These are phyloP conservation scores for Pseudomugil tenellus DNA, from an alignment of 2,797 vertebrate species.

Conservation along the genomic window DNA sequence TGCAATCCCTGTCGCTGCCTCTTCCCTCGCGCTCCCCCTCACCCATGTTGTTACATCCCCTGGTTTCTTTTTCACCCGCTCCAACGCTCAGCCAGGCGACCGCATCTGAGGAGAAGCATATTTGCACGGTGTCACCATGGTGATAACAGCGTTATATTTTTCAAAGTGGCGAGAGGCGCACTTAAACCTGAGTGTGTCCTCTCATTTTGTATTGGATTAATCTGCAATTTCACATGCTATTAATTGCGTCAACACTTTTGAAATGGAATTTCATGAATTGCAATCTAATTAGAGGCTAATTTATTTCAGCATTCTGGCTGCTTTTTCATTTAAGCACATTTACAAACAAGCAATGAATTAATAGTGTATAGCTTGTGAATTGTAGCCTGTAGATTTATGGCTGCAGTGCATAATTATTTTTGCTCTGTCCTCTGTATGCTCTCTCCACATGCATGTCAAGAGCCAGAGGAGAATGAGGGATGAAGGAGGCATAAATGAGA, in stretches of 20 bases:
- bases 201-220: slow-evolving; percentile 72
- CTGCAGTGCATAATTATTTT: slow-evolving; percentile 74
- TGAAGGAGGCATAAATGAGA: slow-evolving; percentile 45
- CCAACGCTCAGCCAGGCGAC: slow-evolving; percentile 18
- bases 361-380: slow-evolving; percentile 72
- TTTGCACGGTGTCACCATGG: slow-evolving; percentile 66
- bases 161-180: slow-evolving; percentile 52
- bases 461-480: slow-evolving; percentile 43
- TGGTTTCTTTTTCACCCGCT: slow-evolving; percentile 20
- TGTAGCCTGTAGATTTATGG: slow-evolving; percentile 79
- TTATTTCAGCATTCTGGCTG: slow-evolving; percentile 63
- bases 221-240: slow-evolving; percentile 83
- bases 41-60: not conserved
- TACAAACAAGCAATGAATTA: slow-evolving; percentile 80
- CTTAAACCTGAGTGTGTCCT: slow-evolving; percentile 59
- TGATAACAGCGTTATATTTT: slow-evolving; percentile 65
- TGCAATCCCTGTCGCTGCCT: slow-evolving; percentile 15
- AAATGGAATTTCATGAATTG: slow-evolving; percentile 77
- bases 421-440: slow-evolving; percentile 50
- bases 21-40: slow-evolving; percentile 13
- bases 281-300: slow-evolving; percentile 83
- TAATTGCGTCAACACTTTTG: slow-evolving; percentile 80
- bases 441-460: slow-evolving; percentile 50
- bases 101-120: slow-evolving; percentile 48
- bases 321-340: slow-evolving; percentile 75